phyloP scores from a whole-genome alignment of 2,113 vertebrate species.

The Regulus satrapa region DNA sequence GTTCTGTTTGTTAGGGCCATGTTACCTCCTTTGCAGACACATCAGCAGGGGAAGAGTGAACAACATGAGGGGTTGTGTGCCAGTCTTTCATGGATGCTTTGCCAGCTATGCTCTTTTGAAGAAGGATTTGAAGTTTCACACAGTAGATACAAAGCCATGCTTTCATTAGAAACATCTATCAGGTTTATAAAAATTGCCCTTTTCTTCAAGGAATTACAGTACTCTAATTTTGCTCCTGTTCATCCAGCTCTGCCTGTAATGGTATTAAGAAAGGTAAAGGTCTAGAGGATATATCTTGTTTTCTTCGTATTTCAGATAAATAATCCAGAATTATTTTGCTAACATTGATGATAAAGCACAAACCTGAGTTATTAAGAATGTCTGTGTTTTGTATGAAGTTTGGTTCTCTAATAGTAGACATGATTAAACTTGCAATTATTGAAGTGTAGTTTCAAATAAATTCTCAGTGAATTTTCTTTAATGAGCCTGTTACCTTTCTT shows the following conservation, averaged over 20 bases:
- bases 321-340: background rate
- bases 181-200: background rate
- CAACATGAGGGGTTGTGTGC: background rate
- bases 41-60: background rate
- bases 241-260: background rate
- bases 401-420: background rate
- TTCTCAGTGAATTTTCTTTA: background rate
- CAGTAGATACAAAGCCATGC: background rate
- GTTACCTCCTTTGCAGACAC: background rate
- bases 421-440: background rate
- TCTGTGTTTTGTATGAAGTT: background rate
- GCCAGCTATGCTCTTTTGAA: background rate
- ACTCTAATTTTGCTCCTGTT: background rate
- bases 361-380: background rate
- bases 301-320: background rate
- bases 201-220: background rate
- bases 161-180: background rate
- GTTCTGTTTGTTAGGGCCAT: background rate
- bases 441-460: background rate
- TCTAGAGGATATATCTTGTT: background rate
- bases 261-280: background rate
- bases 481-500: background rate
- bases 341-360: background rate
- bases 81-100: background rate
- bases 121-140: background rate